Evolutionary conservation across 2,113 vertebrate species (phyloP).

Genomic region (Halcyon senegalensis): DNA sequence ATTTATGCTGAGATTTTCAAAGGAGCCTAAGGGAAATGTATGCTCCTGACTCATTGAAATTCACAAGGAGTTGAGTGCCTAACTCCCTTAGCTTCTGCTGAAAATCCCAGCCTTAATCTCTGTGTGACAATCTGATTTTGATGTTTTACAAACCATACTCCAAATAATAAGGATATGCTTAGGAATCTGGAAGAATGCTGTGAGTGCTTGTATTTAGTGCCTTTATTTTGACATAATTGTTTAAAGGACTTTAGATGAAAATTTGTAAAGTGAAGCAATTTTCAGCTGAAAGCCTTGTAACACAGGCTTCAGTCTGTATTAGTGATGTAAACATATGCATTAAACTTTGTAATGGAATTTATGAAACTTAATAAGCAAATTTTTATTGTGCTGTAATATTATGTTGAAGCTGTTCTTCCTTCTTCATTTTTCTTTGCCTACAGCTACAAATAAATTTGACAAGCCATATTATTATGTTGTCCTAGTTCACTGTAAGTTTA

Average conservation of each 20-base stretch:
- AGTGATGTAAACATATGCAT: conserved; percentile 42
- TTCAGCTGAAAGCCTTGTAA: conserved; percentile 21
- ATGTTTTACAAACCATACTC: conserved; percentile 50
- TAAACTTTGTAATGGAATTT: conserved; percentile 62
- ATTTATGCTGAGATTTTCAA: conserved; percentile 55
- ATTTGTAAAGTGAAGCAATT: conserved; percentile 52
- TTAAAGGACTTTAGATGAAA: conserved; percentile 44
- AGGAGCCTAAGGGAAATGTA: conserved; percentile 32
- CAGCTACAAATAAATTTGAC: conserved; percentile 64
- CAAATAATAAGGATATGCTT: conserved; percentile 7
- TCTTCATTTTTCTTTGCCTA: conserved; percentile 52
- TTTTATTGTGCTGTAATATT: conserved; percentile 26
- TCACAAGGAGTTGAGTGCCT: conserved; percentile 32
- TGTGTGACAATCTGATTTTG: conserved; percentile 50
- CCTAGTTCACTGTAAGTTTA: conserved; percentile 32
- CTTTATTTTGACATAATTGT: conserved; percentile 53
- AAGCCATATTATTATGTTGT: conserved; percentile 46
- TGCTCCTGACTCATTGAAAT: conserved; percentile 50
- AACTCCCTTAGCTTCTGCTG: conserved; percentile 51
- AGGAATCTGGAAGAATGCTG: conserved; percentile 3
- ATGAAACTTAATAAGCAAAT: conserved; percentile 61
- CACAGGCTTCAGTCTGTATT: not conserved
- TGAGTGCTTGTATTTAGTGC: not conserved
- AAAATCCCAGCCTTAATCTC: conserved; percentile 59
- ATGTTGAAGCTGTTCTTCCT: not conserved